Conservation (phyloP, 2,888 invertebrate species). For the Sesamia inferens region DNA sequence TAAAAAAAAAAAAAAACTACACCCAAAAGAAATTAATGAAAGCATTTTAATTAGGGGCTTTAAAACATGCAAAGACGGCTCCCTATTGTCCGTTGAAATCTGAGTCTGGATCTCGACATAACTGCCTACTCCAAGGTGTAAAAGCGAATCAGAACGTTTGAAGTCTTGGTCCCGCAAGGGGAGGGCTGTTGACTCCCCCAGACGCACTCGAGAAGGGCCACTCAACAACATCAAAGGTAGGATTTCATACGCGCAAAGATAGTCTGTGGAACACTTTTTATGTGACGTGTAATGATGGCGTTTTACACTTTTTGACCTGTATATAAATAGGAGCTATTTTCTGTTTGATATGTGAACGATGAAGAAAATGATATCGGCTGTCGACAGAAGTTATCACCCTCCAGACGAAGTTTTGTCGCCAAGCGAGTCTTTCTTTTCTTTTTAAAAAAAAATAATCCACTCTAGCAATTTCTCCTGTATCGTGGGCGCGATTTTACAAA, state of each 20-base stretch:
- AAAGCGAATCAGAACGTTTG: constrained; percentile 85
- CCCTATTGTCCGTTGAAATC: constrained; percentile 59
- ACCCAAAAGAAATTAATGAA: constrained; percentile 53
- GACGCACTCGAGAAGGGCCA: constrained; percentile 81
- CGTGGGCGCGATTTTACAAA: too few species aligned
- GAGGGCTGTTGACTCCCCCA: constrained; percentile 78
- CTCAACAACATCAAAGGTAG: constrained; percentile 83
- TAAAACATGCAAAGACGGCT: constrained; percentile 53
- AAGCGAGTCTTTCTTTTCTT: too few species aligned
- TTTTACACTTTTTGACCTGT: constrained; percentile 49
- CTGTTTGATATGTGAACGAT: not conserved
- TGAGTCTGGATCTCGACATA: constrained; percentile 64
- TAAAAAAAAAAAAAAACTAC: constrained; percentile 19
- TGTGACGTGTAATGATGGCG: constrained; percentile 57
- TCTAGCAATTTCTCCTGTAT: too few species aligned
- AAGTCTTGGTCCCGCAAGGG: constrained; percentile 76
- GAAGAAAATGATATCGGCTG: not conserved
- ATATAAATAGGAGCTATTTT: constrained; percentile 22
- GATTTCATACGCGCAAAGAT: constrained; percentile 63
- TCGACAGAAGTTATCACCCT: too few species aligned
- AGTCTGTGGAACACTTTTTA: constrained; percentile 63
- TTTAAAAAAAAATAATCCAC: too few species aligned
- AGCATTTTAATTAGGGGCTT: constrained; percentile 64
- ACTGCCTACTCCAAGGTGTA: constrained; percentile 82
- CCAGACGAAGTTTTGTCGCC: too few species aligned